Base-by-base conservation (phyloP, 2,797 vertebrate genomes). In the Pagetopsis macropterus region DNA sequence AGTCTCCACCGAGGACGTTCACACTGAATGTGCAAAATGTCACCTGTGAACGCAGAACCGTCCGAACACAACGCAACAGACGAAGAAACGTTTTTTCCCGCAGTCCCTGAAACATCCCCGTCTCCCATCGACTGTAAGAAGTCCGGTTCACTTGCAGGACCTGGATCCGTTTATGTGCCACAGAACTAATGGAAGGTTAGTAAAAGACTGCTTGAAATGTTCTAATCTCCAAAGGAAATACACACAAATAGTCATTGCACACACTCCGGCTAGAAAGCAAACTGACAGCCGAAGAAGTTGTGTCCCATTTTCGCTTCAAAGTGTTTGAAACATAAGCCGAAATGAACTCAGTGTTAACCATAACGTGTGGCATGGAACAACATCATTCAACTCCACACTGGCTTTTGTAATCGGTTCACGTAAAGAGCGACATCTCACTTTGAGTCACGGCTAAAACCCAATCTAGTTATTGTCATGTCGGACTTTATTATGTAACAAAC, bases 181-280 rank as follows among this genome's bases (percentile, higher is more conserved):
- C 81, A 83, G 87, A 88, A 89, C 65, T 58, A 81, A 83, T 31
- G 19, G 43, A 82, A 72, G 57, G 69, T 72, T 72, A 84, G 61
- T 70, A 56, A 83, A 84, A 88, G 80, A 72, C 78, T 79, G 84
- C 66, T 78, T 65, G 56, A 88, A 74, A 72, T 45, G 60, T 83
- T 79, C 91, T 92, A 93, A 93, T 50, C 27, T 85, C 93, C 89
- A 91, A 83, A 78, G 48, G 64, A 81, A 92, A 92, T 23, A 93
- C 66, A 75, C 44, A 91, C 88, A 72, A 15, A 43, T 43, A 68
- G 49, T 88, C 90, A 98, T 97, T 97, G 97, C 96, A 97, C 96
- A 92, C 94, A 89, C 84, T 96, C 95, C 89, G 37, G 45, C 27
- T 27, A 69, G 56, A 75, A 78, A 45, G 65, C 65, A 33, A 72